Percentiles rank a stretch among this genome's conserved stretches.
Conservation (phyloP, 2,797 vertebrate species). For the Cercopithecus hamlyni region DNA sequence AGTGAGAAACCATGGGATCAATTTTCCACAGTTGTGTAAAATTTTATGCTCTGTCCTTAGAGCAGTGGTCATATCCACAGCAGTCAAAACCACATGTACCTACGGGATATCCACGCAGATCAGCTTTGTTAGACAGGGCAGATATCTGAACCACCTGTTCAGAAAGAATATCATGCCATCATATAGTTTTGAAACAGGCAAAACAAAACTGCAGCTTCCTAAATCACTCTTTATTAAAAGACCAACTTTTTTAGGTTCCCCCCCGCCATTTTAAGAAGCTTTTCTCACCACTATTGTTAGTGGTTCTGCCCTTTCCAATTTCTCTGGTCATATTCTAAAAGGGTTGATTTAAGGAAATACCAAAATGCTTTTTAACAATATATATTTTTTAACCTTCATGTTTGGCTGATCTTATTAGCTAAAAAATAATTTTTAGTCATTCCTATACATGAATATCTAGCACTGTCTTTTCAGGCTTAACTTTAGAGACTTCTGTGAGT, state of each 20-base stretch:
- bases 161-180: background rate
- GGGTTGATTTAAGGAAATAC: background rate
- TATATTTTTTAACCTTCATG: background rate
- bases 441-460: background rate
- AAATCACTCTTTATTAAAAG: background rate
- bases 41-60: background rate
- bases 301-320: background rate
- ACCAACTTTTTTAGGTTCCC: background rate
- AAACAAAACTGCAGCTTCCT: background rate
- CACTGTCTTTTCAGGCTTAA: background rate
- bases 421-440: background rate
- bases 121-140: background rate
- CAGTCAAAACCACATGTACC: background rate
- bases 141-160: background rate
- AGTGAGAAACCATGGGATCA: background rate
- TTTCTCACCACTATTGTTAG: background rate
- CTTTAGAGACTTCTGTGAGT: background rate
- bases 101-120: background rate
- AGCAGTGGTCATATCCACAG: background rate
- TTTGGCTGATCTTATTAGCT: background rate
- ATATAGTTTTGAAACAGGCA: background rate
- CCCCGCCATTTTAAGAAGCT: background rate
- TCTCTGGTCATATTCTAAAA: conserved; percentile 12
- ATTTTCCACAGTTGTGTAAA: background rate
- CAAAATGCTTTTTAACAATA: background rate